phyloP scores from a whole-genome alignment of 2,113 vertebrate genomes.

The Sorex fumeus region DNA sequence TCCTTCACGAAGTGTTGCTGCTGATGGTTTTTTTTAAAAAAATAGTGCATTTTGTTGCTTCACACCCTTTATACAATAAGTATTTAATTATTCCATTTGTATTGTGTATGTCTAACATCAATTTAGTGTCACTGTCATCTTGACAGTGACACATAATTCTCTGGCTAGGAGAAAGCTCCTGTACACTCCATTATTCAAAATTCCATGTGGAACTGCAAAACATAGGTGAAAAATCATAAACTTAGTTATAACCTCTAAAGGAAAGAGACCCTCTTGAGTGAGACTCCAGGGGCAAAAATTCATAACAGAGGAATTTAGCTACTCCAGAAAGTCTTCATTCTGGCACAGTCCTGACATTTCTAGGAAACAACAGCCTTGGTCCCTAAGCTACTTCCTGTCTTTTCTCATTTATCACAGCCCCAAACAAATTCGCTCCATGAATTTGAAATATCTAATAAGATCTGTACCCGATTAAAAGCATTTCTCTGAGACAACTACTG shows the following conservation, averaged over 20 bases:
- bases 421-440: background rate
- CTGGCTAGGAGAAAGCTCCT: background rate
- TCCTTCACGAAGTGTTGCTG: too few relatives aligned
- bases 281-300: background rate
- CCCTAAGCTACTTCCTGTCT: background rate
- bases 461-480: background rate
- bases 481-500: background rate
- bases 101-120: background rate
- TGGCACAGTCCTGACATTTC: background rate
- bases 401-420: background rate
- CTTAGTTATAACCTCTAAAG: background rate
- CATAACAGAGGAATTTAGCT: too few relatives aligned
- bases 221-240: background rate
- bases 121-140: background rate
- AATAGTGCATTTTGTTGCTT: background rate
- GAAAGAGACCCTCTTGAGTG: background rate
- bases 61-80: background rate
- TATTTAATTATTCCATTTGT: conserved; percentile 1
- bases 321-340: background rate
- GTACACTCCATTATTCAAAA: background rate
- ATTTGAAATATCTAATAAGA: conserved; percentile 16
- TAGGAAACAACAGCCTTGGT: background rate
- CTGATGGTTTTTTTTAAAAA: background rate
- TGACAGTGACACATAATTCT: background rate
- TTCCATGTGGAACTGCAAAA: background rate